phyloP scores from a whole-genome alignment of 2,797 vertebrate species.

The Nannoperca australis region DNA sequence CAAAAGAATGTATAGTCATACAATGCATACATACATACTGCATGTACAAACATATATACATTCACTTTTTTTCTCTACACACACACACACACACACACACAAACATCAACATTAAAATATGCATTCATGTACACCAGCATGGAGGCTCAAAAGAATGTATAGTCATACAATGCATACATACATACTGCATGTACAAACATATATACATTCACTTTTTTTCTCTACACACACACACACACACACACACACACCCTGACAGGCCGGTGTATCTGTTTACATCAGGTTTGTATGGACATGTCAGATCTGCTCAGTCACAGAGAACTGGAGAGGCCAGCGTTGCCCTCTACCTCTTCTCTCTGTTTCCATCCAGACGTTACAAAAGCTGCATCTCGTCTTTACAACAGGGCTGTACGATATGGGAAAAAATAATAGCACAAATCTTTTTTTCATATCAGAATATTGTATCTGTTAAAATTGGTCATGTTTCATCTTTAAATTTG shows the following conservation, averaged over 20 bases:
- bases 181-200: conserved; percentile 18
- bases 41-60: too few relatives aligned
- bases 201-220: background rate
- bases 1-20: too few relatives aligned
- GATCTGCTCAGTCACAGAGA: conserved; percentile 5
- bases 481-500: background rate
- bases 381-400: too few relatives aligned
- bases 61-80: too few relatives aligned
- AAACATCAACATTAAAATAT: background rate
- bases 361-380: background rate
- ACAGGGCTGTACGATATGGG: too few relatives aligned
- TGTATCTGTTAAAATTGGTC: background rate
- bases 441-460: background rate
- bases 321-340: background rate
- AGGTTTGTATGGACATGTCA: conserved; percentile 61
- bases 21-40: too few relatives aligned
- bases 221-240: conserved; percentile 3
- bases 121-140: background rate
- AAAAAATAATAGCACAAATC: too few relatives aligned
- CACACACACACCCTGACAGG: conserved; percentile 32
- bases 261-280: conserved; percentile 63
- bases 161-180: background rate
- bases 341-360: background rate
- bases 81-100: conserved; percentile 5
- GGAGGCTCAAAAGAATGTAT: conserved; percentile 1